These are phyloP conservation scores for Rhea americana DNA, from an alignment of 2,113 vertebrate species.

Conservation along the genomic window DNA sequence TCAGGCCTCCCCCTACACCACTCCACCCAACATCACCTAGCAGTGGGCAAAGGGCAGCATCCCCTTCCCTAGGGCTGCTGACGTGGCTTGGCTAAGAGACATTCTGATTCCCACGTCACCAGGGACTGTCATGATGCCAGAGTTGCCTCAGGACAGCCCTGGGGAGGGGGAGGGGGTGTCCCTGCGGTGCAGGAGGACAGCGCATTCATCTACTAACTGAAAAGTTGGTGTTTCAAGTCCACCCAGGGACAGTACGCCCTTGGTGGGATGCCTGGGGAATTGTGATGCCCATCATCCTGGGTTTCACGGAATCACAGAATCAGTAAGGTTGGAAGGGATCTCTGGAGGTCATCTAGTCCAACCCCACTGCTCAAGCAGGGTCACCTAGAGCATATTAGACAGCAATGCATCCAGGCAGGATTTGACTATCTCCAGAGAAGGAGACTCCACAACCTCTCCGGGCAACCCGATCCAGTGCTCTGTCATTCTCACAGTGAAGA, in stretches of 20 bases:
- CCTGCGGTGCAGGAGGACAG: constrained; percentile 74
- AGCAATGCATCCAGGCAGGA: too few relatives aligned
- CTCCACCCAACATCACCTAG: not conserved
- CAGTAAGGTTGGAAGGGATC: too few relatives aligned
- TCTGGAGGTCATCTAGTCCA: too few relatives aligned
- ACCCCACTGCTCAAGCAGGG: too few relatives aligned
- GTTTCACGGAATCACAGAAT: too few relatives aligned
- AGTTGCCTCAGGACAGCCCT: not conserved
- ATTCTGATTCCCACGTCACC: not conserved
- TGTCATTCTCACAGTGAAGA: too few relatives aligned
- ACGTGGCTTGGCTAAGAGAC: not conserved
- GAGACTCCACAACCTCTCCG: too few relatives aligned
- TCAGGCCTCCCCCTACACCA: not conserved
- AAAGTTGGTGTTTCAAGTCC: constrained; percentile 68
- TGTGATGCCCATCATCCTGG: too few relatives aligned
- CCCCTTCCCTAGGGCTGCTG: not conserved
- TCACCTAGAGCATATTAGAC: too few relatives aligned
- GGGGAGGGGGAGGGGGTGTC: not conserved
- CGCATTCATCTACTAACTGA: constrained; percentile 65
- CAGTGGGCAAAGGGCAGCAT: not conserved
- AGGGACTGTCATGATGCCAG: not conserved
- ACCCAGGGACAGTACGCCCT: constrained; percentile 22
- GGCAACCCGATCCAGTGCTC: too few relatives aligned
- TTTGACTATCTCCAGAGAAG: too few relatives aligned
- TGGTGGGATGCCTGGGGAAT: too few relatives aligned